Evolutionary conservation across 2,888 invertebrate genomes (phyloP).

Genomic region (Gibbula magus): DNA sequence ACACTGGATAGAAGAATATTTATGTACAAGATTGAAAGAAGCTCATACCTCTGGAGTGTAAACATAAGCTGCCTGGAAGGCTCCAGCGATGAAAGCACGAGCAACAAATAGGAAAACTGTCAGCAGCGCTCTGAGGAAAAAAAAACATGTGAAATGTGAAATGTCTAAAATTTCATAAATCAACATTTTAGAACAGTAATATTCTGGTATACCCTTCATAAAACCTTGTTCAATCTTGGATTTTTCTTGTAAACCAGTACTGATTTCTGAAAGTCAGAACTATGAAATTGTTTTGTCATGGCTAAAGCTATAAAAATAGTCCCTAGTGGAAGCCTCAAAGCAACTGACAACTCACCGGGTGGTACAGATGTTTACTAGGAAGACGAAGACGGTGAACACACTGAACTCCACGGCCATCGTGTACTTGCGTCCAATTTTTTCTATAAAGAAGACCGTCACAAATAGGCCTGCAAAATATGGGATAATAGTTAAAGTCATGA

Average conservation of each 20-base stretch:
- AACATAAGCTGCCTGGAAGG: conserved; percentile 96
- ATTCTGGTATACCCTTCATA: too few species aligned
- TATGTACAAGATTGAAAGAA: background rate
- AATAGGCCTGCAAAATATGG: conserved; percentile 60
- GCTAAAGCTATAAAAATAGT: too few species aligned
- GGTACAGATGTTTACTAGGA: conserved; percentile 84
- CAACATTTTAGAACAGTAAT: too few species aligned
- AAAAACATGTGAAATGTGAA: background rate
- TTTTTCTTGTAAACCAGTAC: too few species aligned
- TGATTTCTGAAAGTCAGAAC: too few species aligned
- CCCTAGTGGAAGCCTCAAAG: too few species aligned
- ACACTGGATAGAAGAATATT: too few species aligned
- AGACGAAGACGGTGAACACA: conserved; percentile 83
- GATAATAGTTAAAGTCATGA: background rate
- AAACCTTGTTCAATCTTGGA: too few species aligned
- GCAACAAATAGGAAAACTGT: conserved; percentile 91
- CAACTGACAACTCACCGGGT: conserved; percentile 73
- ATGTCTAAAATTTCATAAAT: too few species aligned
- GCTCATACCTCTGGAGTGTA: conserved; percentile 90
- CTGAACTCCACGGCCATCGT: conserved; percentile 96
- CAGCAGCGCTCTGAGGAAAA: conserved; percentile 75
- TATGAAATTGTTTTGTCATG: too few species aligned
- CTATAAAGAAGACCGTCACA: conserved; percentile 79
- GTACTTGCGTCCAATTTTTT: conserved; percentile 90
- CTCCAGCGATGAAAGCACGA: conserved; percentile 92